phyloP scores from a whole-genome alignment of 1,140 invertebrate genomes.

The Mamestra configurata region DNA sequence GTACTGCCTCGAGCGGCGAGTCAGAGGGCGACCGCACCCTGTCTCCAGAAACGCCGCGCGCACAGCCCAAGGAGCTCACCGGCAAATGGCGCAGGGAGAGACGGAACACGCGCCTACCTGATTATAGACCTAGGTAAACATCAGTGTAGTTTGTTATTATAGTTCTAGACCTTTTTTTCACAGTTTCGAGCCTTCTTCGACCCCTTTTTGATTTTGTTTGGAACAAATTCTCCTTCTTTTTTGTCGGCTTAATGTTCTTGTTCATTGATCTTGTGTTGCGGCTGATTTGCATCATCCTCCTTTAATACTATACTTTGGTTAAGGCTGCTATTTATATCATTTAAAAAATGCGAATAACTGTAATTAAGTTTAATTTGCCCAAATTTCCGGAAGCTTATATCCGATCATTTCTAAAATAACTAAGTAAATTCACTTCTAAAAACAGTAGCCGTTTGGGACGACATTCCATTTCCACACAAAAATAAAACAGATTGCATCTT shows the following conservation, averaged over 20 bases:
- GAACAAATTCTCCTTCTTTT: too few relatives aligned
- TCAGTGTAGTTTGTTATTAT: too few relatives aligned
- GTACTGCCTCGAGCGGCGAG: constrained; percentile 84
- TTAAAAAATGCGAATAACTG: neutral
- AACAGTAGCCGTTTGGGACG: constrained; percentile 33
- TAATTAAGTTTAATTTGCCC: neutral
- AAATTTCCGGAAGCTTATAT: constrained; percentile 14
- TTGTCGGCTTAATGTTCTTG: too few relatives aligned
- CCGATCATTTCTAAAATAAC: constrained; percentile 14
- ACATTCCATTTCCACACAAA: constrained; percentile 40
- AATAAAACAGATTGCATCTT: constrained; percentile 51
- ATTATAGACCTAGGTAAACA: constrained; percentile 83
- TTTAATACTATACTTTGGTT: too few relatives aligned
- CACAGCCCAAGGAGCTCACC: constrained; percentile 89
- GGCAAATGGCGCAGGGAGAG: constrained; percentile 91
- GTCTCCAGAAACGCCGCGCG: constrained; percentile 76
- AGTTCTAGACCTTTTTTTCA: neutral
- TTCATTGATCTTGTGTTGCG: too few relatives aligned
- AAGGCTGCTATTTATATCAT: too few relatives aligned
- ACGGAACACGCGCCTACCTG: constrained; percentile 81
- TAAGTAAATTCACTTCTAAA: neutral
- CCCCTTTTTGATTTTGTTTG: too few relatives aligned
- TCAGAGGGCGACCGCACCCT: constrained; percentile 82
- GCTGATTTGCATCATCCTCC: too few relatives aligned
- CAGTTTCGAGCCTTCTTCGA: neutral